phyloP scores from a whole-genome alignment of 2,888 invertebrate genomes.

The Trissolcus brochymenae region DNA sequence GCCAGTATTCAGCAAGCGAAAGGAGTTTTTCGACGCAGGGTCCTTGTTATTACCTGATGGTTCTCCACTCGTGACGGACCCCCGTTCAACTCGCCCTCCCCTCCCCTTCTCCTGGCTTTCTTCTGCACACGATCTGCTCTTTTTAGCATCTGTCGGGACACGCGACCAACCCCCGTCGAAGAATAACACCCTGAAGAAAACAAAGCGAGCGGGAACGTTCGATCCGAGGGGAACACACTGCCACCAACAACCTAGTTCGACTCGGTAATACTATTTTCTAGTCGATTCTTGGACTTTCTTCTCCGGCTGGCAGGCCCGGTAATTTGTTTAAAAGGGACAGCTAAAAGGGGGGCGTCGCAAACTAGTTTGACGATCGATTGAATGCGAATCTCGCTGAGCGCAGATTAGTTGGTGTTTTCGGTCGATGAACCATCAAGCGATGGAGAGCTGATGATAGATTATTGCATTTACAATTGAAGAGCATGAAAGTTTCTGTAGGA shows the following conservation, averaged over 20 bases:
- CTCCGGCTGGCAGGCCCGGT: conserved; percentile 21
- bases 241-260: neutral
- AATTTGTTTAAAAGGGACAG: conserved; percentile 53
- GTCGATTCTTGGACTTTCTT: conserved; percentile 50
- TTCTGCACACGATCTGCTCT: conserved; percentile 57
- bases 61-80: conserved; percentile 50
- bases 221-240: conserved; percentile 34
- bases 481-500: conserved; percentile 30
- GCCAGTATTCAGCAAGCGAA: conserved; percentile 48
- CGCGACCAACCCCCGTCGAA: conserved; percentile 60
- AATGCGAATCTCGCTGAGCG: conserved; percentile 34
- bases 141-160: conserved; percentile 60
- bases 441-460: conserved; percentile 49
- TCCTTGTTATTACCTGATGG: conserved; percentile 61
- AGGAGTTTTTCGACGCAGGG: conserved; percentile 51
- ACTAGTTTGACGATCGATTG: conserved; percentile 46
- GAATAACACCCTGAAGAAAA: conserved; percentile 61
- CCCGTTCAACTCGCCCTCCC: conserved; percentile 27
- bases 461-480: conserved; percentile 39
- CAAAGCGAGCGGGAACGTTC: conserved; percentile 51
- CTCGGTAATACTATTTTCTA: conserved; percentile 44
- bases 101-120: conserved; percentile 29
- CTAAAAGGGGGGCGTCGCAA: conserved; percentile 17
- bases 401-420: conserved; percentile 43
- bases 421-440: conserved; percentile 21